Percentiles rank a stretch among this genome's conserved stretches.
phyloP scores from a whole-genome alignment of 2,113 vertebrate genomes.

The Pongo abelii region DNA sequence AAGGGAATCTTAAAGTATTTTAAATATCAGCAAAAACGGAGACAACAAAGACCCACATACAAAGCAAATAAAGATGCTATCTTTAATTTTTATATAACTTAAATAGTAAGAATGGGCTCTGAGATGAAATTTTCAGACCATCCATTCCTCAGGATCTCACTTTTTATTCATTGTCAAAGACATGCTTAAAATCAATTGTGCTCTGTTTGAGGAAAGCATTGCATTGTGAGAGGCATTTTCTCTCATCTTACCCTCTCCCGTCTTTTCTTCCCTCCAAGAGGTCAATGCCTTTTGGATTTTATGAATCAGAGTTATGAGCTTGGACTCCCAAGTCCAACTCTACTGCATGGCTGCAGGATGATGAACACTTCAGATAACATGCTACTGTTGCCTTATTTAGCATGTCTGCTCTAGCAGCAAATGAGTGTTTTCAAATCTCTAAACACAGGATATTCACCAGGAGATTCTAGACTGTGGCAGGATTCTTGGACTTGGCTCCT shows the following conservation, averaged over 20 bases:
- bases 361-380: background rate
- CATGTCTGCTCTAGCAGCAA: background rate
- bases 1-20: background rate
- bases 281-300: background rate
- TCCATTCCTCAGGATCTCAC: background rate
- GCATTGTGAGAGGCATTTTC: background rate
- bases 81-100: background rate
- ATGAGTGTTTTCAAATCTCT: background rate
- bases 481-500: background rate
- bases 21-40: background rate
- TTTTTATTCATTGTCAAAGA: background rate
- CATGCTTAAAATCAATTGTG: background rate
- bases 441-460: background rate
- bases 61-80: background rate
- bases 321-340: background rate
- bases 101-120: background rate
- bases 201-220: background rate
- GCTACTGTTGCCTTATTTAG: background rate
- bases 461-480: background rate
- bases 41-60: background rate
- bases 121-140: background rate
- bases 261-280: background rate
- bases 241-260: fast-evolving
- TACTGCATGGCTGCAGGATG: background rate
- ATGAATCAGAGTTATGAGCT: background rate